These are phyloP conservation scores for Rattus rattus DNA, from an alignment of 2,113 vertebrate species.

Conservation along the genomic window DNA sequence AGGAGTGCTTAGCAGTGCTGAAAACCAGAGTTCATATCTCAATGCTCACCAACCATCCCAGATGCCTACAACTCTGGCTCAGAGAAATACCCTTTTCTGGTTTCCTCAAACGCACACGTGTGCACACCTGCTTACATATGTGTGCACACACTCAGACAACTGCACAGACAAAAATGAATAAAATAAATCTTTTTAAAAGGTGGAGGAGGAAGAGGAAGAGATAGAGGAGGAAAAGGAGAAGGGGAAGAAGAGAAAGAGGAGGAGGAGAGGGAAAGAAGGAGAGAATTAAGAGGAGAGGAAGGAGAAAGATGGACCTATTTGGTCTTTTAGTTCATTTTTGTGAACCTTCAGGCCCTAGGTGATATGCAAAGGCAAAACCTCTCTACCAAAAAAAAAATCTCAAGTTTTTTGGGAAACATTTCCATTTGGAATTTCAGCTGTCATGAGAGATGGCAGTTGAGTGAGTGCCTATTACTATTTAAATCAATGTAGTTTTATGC, in stretches of 20 bases:
- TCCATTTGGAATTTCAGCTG: not conserved
- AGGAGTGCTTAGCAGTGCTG: not conserved
- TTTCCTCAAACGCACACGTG: not conserved
- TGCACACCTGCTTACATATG: not conserved
- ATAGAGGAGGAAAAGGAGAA: rapidly evolving
- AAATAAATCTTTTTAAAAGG: not conserved
- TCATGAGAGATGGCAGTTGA: conserved; percentile 15
- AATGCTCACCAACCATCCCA: no score
- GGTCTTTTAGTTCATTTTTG: not conserved
- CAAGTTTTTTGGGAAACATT: conserved; percentile 30
- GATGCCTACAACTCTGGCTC: not conserved
- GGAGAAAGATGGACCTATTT: not conserved
- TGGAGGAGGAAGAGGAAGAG: no score
- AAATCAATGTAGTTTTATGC: not conserved
- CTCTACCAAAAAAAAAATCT: conserved; percentile 19
- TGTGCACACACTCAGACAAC: no score
- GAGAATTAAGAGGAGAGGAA: not conserved
- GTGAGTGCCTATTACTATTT: conserved; percentile 31
- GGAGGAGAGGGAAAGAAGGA: not conserved
- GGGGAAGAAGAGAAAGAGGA: not conserved
- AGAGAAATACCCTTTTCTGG: not conserved
- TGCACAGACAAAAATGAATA: not conserved
- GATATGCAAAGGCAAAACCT: not conserved
- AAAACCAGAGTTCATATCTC: not conserved
- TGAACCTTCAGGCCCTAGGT: not conserved